These are phyloP conservation scores for Limnephilus marmoratus DNA, from an alignment of 2,888 invertebrate species.

Conservation along the genomic window DNA sequence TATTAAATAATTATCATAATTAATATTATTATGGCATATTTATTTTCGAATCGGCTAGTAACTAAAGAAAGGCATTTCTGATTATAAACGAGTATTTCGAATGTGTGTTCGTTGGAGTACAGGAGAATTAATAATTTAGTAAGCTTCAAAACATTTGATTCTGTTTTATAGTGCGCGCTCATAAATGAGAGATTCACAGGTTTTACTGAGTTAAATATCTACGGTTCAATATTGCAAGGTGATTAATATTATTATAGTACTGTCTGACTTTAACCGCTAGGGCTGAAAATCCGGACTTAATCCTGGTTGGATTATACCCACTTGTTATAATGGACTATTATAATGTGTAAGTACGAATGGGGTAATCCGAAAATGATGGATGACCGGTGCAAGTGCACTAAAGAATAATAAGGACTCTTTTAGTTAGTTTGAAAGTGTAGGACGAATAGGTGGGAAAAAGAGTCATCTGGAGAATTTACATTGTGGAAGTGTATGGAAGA, in stretches of 20 bases:
- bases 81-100: neutral
- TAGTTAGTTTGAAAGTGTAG: neutral
- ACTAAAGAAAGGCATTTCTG: neutral
- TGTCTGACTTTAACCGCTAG: neutral
- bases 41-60: neutral
- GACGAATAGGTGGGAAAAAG: neutral
- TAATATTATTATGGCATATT: neutral
- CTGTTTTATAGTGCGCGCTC: neutral
- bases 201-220: neutral
- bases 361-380: neutral
- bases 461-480: neutral
- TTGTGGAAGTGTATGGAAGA: no score
- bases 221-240: neutral
- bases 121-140: neutral
- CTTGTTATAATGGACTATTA: neutral
- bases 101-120: no score
- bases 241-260: neutral
- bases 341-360: neutral
- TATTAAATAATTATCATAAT: neutral
- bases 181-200: slow-evolving; percentile 2
- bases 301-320: neutral
- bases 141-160: neutral
- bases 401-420: neutral
- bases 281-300: neutral
- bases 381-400: neutral